Evolutionary conservation across 2,113 vertebrate species (phyloP), one percentile per base, ranked within the genome.

Genomic region (Hyperopisus bebe): DNA sequence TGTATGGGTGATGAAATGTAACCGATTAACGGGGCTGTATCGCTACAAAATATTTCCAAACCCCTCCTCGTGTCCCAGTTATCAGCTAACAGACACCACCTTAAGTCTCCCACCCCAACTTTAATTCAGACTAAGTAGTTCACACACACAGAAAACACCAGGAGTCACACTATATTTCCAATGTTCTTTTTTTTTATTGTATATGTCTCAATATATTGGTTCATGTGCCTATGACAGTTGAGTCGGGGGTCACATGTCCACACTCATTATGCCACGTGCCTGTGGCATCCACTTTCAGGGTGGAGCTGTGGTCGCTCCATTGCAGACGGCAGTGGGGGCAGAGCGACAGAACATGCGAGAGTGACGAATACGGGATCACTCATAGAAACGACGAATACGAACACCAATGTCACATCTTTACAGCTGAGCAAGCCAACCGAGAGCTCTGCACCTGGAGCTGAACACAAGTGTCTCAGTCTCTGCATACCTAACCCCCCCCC

Each of bases 341-440:
- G 11, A 50, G 77, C 8, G 17, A 80, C 92, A 94, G 90, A 94
- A 94, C 95, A 95, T 95, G 95, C 95, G 95, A 94, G 94, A 95
- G 93, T 94, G 94, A 94, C 93, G 92, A 50, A 55, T 89, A 95
- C 93, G 94, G 90, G 94, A 91, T 92, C 94, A 95, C 93, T 93
- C 91, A 92, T 80, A 92, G 91, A 93, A 92, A 91, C 94, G 94
- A 94, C 91, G 87, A 91, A 94, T 92, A 91, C 66, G 92, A 91
- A 91, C 90, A 93, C 92, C 92, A 93, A 93, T 90, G 90, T 92
- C 89, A 92, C 93, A 93, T 93, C 92, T 91, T 94, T 91, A 90
- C 89, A 90, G 91, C 91, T 90, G 90, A 90, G 90, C 92, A 90
- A 93, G 92, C 62, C n/a, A 70, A 27, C n/a, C n/a, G 1, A 11